phyloP scores from a whole-genome alignment of 2,797 vertebrate species.

The Danio tinwini region DNA sequence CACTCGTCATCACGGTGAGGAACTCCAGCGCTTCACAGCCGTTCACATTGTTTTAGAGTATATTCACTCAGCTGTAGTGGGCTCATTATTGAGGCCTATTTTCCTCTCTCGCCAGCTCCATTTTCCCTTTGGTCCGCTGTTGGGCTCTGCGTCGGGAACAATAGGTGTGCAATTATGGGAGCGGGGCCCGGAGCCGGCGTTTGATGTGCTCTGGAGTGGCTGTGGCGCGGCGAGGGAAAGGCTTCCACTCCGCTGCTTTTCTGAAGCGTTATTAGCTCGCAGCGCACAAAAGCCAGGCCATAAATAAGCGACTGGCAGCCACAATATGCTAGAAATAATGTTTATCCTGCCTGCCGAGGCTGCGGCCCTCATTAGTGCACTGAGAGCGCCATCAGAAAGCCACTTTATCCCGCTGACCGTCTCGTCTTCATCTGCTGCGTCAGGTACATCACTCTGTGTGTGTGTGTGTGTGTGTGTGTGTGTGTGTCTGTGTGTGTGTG shows the following conservation, averaged over 20 bases:
- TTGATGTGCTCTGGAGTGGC: slow-evolving; percentile 82
- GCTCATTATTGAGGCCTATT: slow-evolving; percentile 68
- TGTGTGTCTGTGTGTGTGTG: too few species aligned
- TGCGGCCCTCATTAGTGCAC: slow-evolving; percentile 76
- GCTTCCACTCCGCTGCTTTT: slow-evolving; percentile 66
- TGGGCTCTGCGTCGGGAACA: slow-evolving; percentile 75
- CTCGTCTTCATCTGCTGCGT: slow-evolving; percentile 53
- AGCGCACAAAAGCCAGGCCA: slow-evolving; percentile 77
- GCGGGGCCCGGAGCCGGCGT: slow-evolving; percentile 70
- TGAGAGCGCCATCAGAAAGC: slow-evolving; percentile 49
- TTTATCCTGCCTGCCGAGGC: slow-evolving; percentile 75
- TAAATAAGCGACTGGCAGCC: slow-evolving; percentile 78
- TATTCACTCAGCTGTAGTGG: slow-evolving; percentile 74
- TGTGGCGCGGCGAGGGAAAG: slow-evolving; percentile 62
- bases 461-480: slow-evolving; percentile 43
- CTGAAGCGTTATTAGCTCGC: slow-evolving; percentile 75
- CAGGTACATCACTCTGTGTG: slow-evolving; percentile 53
- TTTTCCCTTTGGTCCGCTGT: slow-evolving; percentile 70
- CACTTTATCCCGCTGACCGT: slow-evolving; percentile 40
- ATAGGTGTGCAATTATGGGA: slow-evolving; percentile 80
- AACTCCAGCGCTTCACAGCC: slow-evolving; percentile 52
- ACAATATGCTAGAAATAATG: slow-evolving; percentile 83
- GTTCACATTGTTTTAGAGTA: slow-evolving; percentile 73
- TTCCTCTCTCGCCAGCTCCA: slow-evolving; percentile 60
- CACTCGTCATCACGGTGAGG: not conserved